phyloP scores from a whole-genome alignment of 1,140 invertebrate genomes.

The Papilio helenus region DNA sequence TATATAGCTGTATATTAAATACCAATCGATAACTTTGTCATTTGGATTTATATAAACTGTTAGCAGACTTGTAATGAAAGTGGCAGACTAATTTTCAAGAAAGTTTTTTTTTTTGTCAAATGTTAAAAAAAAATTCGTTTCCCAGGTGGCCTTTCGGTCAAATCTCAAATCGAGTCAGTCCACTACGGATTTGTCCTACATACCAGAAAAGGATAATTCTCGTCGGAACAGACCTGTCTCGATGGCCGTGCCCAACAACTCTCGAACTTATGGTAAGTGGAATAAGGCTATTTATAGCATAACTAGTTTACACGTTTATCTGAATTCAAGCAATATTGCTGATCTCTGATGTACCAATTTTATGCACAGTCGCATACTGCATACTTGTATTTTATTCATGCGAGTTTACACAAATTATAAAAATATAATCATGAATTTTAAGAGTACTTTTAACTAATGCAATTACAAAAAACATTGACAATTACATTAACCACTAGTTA shows the following conservation, averaged over 20 bases:
- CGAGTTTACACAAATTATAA: not conserved
- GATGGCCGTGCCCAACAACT: constrained; percentile 74
- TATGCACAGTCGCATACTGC: constrained; percentile 8
- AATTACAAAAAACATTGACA: not conserved
- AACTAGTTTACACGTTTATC: not conserved
- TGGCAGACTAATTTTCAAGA: not conserved
- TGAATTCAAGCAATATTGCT: not conserved
- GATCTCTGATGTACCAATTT: constrained; percentile 3
- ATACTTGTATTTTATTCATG: not conserved
- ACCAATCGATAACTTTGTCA: too few species aligned
- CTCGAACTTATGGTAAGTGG: constrained; percentile 67
- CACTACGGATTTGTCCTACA: constrained; percentile 79
- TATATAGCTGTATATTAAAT: too few species aligned
- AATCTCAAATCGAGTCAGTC: constrained; percentile 90
- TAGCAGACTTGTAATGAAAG: too few species aligned
- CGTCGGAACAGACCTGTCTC: constrained; percentile 65
- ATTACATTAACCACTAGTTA: not conserved
- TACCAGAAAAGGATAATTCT: constrained; percentile 73
- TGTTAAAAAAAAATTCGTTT: constrained; percentile 37
- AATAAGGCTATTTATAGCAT: not conserved
- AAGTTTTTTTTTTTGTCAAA: not conserved
- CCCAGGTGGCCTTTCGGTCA: constrained; percentile 71
- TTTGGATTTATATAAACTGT: too few species aligned
- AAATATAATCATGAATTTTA: not conserved
- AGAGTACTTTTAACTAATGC: not conserved